Evolutionary conservation across 2,797 vertebrate genomes (phyloP).

Genomic region (Peromyscus attwateri): DNA sequence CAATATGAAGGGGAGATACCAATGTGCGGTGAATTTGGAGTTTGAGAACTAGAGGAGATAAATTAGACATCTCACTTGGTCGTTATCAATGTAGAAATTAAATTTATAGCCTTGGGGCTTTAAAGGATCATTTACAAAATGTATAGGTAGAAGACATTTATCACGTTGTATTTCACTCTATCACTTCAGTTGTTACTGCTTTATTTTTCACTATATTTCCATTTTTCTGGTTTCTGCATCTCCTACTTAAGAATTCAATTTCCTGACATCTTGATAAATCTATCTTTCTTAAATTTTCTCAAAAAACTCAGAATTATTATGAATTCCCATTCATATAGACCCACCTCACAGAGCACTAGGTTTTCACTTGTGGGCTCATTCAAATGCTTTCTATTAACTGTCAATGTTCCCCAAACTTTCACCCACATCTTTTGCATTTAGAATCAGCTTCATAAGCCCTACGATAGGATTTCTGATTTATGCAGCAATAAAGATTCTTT

Average conservation of each 20-base stretch:
- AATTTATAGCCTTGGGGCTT: background rate
- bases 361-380: constrained; percentile 11
- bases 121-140: background rate
- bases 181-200: background rate
- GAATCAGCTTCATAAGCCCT: background rate
- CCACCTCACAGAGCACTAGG: background rate
- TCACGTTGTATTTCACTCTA: background rate
- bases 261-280: background rate
- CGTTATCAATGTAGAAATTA: background rate
- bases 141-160: background rate
- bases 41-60: background rate
- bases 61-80: background rate
- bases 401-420: background rate
- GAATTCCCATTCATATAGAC: background rate
- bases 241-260: background rate
- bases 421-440: background rate
- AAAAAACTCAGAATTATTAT: background rate
- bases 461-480: background rate
- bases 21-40: background rate
- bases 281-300: background rate
- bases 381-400: background rate
- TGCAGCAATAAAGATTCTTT: background rate
- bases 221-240: background rate
- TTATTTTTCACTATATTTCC: background rate
- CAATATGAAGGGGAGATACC: background rate